A percentile compares a stretch with the other conserved stretches of the same genome.
Conservation (phyloP, 2,113 vertebrate species). For the Larimichthys crocea region DNA sequence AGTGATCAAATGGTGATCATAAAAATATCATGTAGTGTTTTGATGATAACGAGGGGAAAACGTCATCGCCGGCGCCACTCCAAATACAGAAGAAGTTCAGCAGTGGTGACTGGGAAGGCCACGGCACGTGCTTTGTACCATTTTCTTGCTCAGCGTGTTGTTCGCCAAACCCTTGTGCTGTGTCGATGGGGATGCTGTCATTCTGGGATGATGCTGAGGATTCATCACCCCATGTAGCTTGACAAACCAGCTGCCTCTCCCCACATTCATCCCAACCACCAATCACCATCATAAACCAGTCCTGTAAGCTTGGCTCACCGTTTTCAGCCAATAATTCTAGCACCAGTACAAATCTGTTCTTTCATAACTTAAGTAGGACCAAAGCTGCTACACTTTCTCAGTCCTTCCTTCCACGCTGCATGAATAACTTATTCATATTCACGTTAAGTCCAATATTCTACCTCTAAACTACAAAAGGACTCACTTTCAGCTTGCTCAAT, state of each 20-base stretch:
- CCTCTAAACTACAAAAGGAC: neutral
- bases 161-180: neutral
- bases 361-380: neutral
- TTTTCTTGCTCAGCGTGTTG: slow-evolving; percentile 11
- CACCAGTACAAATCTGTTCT: neutral
- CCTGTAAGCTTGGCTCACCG: neutral
- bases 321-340: neutral
- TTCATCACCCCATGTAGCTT: slow-evolving; percentile 14
- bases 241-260: neutral
- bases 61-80: neutral
- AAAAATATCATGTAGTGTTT: slow-evolving; percentile 41
- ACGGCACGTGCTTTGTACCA: neutral
- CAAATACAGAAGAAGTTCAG: neutral
- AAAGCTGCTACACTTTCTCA: neutral
- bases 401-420: neutral
- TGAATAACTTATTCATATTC: neutral
- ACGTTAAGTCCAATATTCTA: neutral
- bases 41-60: slow-evolving; percentile 25
- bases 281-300: slow-evolving; percentile 6
- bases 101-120: slow-evolving; percentile 4
- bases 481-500: neutral
- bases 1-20: slow-evolving; percentile 42
- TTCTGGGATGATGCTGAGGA: slow-evolving; percentile 6
- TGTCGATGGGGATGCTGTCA: neutral
- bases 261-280: neutral